Conservation (phyloP, 2,797 vertebrate genomes). For the Eulemur rubriventer region DNA sequence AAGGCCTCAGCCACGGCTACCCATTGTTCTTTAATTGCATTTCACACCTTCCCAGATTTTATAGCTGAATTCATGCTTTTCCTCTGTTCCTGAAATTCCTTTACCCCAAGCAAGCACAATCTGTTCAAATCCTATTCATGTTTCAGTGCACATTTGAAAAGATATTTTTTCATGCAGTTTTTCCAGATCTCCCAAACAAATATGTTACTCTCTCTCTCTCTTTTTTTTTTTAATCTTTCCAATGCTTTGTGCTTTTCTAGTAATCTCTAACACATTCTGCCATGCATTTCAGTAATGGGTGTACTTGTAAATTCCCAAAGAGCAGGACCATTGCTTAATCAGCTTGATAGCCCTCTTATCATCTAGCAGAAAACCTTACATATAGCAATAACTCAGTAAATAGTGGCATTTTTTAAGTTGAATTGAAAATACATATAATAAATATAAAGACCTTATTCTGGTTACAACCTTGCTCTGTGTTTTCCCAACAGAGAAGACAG, state of each 20-base stretch:
- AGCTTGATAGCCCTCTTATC: background rate
- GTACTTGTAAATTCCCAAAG: background rate
- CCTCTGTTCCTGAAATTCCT: background rate
- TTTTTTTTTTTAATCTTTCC: background rate
- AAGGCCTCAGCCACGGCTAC: background rate
- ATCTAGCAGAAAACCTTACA: background rate
- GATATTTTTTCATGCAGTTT: background rate
- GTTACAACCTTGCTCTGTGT: constrained; percentile 15
- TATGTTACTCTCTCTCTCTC: background rate
- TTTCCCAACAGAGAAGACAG: constrained; percentile 15
- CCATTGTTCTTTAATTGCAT: background rate
- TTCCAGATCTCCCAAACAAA: background rate
- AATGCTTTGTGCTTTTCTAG: background rate
- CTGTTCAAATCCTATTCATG: background rate
- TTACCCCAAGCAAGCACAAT: background rate
- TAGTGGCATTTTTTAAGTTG: constrained; percentile 14
- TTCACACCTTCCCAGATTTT: background rate
- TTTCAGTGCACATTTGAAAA: background rate
- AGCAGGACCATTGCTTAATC: background rate
- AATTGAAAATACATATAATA: constrained; percentile 30
- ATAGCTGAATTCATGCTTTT: background rate
- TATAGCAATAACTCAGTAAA: background rate
- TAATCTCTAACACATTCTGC: background rate
- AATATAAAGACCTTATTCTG: constrained; percentile 45
- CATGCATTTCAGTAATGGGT: background rate